Percentiles rank a stretch among this genome's conserved stretches.
Evolutionary conservation across 2,888 invertebrate genomes (phyloP).

Genomic region (Erannis defoliaria): DNA sequence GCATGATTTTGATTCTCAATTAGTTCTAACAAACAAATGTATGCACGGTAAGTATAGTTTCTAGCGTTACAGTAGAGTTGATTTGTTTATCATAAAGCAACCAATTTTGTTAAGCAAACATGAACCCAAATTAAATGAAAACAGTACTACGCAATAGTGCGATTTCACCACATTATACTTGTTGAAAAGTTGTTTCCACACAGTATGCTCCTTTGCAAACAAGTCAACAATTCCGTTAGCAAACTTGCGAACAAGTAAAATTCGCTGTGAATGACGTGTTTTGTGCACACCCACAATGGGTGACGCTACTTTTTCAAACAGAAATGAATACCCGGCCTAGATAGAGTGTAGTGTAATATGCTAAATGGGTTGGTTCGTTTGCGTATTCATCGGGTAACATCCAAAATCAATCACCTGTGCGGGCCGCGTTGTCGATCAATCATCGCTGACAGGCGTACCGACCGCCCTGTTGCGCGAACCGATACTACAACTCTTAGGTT

Average conservation of each 20-base stretch:
- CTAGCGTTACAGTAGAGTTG: constrained; percentile 11
- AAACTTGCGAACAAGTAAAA: constrained; percentile 29
- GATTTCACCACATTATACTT: constrained; percentile 20
- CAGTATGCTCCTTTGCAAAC: constrained; percentile 25
- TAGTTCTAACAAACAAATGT: background rate
- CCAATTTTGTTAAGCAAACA: constrained; percentile 21
- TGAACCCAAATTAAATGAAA: constrained; percentile 22
- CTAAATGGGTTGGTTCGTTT: constrained; percentile 53
- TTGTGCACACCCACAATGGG: constrained; percentile 31
- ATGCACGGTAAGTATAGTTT: background rate
- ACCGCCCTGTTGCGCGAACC: constrained; percentile 46
- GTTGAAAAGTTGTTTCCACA: constrained; percentile 26
- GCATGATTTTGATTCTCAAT: background rate
- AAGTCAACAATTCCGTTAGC: constrained; percentile 31
- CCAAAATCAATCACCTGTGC: constrained; percentile 60
- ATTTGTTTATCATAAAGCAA: constrained; percentile 2
- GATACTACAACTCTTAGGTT: constrained; percentile 25
- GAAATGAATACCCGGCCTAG: constrained; percentile 43
- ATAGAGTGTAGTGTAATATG: constrained; percentile 40
- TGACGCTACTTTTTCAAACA: constrained; percentile 31
- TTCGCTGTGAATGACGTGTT: constrained; percentile 34
- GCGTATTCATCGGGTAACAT: constrained; percentile 60
- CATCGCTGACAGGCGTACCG: constrained; percentile 52
- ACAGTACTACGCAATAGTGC: constrained; percentile 10
- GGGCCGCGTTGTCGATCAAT: constrained; percentile 59